Base-by-base conservation (phyloP, 2,797 vertebrate species). In the Trematomus bernacchii region DNA sequence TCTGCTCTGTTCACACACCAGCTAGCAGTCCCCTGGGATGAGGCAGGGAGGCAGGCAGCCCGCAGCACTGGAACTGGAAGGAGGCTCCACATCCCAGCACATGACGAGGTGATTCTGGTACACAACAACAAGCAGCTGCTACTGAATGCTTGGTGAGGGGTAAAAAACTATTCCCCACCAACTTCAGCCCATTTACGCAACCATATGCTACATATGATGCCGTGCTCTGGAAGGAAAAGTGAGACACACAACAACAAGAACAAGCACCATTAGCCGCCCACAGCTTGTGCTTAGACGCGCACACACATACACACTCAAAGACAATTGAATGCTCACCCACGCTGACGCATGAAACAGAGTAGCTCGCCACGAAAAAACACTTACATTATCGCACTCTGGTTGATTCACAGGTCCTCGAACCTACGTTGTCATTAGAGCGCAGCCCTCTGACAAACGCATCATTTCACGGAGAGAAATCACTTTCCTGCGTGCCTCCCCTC, bases 251-350 rank as follows among this genome's bases (percentile, higher is more conserved):
- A 88, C 79, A 89, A 89, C 83, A 89, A 79, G 86, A 87, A 86
- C 87, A 88, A 89, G 90, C 79, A 91, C 87, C 88, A 92, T 89
- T 83, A 90, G 84, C 85, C 87, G 74, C 92, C 91, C 92, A 94
- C 92, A 87, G 84, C 76, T 86, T 86, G 78, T 83, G 81, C 90
- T 85, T 80, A 85, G 83, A 89, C 70, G 71, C 23, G 72, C 64
- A 64, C 48, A 69, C 6, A 77, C 69, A 80, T 58, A 66, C 70
- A 63, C 82, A 50, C 80, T 78, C 76, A 87, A 87, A 90, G 87
- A 93, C 90, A 92, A 93, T 87, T 83, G 87, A 89, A 91, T 70
- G 87, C 82, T 91, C 90, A 90, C 93, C 93, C 92, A 92, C 91
- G 85, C 92, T 91, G 92, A 91, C 89, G 88, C 91, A 93, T 87